Evolutionary conservation across 2,113 vertebrate species (phyloP).

Genomic region (Centropristis striata): DNA sequence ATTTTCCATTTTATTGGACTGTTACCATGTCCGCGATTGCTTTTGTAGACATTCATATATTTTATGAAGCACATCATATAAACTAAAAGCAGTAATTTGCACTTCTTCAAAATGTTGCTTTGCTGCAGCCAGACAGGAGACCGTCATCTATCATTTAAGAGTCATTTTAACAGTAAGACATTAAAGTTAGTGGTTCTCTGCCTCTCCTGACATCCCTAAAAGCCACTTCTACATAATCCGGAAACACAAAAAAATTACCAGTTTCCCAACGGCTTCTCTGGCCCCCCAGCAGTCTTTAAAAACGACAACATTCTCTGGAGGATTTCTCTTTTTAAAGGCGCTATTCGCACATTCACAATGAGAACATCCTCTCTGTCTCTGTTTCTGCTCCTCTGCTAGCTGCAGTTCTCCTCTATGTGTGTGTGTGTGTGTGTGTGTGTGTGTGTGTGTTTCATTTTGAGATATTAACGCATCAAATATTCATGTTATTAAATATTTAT

Average conservation of each 20-base stretch:
- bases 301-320: conserved; percentile 43
- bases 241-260: conserved; percentile 43
- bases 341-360: conserved; percentile 50
- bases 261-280: conserved; percentile 35
- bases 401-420: conserved; percentile 26
- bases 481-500: conserved; percentile 47
- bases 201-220: conserved; percentile 65
- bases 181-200: conserved; percentile 49
- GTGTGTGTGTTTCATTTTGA: conserved; percentile 11
- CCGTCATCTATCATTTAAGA: conserved; percentile 60
- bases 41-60: conserved; percentile 30
- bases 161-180: conserved; percentile 53
- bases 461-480: conserved; percentile 41
- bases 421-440: conserved; percentile 13
- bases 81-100: conserved; percentile 37
- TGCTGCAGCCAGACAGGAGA: conserved; percentile 28
- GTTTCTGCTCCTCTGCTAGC: conserved; percentile 15
- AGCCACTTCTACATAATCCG: conserved; percentile 64
- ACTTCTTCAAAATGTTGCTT: conserved; percentile 23
- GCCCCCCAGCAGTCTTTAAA: conserved; percentile 50
- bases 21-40: conserved; percentile 28
- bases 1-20: conserved; percentile 9
- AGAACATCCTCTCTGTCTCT: conserved; percentile 40
- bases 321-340: conserved; percentile 24
- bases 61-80: conserved; percentile 42